Conservation (phyloP, 2,888 invertebrate genomes). For the Andrena haemorrhoa region DNA sequence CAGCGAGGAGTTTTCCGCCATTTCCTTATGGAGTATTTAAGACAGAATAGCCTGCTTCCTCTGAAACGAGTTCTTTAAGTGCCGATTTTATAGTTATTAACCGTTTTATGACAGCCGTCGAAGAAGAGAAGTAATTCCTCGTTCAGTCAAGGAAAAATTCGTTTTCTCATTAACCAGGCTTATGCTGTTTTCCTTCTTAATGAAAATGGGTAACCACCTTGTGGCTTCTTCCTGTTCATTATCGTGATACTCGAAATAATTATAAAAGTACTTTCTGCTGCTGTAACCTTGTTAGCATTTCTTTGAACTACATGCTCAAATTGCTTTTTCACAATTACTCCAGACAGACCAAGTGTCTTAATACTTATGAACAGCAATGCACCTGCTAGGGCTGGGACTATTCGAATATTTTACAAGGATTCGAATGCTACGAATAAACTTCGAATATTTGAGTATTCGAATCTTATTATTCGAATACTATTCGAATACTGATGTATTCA, state of each 20-base stretch:
- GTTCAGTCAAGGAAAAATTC: background rate
- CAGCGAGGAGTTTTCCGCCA: background rate
- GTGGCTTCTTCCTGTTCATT: background rate
- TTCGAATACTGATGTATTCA: too few relatives aligned
- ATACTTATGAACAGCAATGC: too few relatives aligned
- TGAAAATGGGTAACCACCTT: background rate
- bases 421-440: too few relatives aligned
- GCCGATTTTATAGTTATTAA: conserved; percentile 19
- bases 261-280: background rate
- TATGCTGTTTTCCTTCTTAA: background rate
- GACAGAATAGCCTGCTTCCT: background rate
- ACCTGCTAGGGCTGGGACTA: too few relatives aligned
- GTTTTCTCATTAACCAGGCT: background rate
- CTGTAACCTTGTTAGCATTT: background rate
- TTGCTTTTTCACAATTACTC: background rate
- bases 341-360: too few relatives aligned
- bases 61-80: background rate
- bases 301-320: background rate
- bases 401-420: too few relatives aligned
- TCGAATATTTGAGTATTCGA: too few relatives aligned
- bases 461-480: too few relatives aligned
- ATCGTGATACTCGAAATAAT: background rate
- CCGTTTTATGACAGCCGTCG: background rate
- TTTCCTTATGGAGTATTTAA: conserved; percentile 10
- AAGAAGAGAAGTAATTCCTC: background rate